phyloP scores from a whole-genome alignment of 2,113 vertebrate species.

The Eudyptes chrysolophus region DNA sequence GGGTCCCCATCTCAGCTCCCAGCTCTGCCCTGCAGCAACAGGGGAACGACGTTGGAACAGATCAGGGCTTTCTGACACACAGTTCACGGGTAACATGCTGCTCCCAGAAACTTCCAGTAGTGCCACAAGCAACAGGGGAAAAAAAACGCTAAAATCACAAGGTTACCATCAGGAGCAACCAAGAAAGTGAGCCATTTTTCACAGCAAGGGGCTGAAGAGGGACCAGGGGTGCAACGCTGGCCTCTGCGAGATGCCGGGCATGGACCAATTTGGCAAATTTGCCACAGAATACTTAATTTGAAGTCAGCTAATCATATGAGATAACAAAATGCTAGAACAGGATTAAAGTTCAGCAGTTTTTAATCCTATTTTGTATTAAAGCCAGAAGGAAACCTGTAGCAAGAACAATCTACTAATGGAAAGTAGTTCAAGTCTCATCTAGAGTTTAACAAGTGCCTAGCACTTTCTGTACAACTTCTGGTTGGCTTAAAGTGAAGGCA shows the following conservation, averaged over 20 bases:
- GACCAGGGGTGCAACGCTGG: fast-evolving
- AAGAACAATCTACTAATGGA: neutral
- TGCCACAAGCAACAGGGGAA: neutral
- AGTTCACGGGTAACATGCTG: fast-evolving
- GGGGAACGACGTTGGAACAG: fast-evolving
- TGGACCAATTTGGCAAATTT: neutral
- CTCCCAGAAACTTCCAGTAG: neutral
- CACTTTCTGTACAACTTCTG: neutral
- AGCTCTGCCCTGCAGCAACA: neutral
- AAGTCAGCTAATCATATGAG: neutral
- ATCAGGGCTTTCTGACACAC: neutral
- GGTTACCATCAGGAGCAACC: neutral
- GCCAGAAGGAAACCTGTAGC: neutral
- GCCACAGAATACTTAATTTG: neutral
- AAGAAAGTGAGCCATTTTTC: neutral
- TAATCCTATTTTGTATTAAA: neutral
- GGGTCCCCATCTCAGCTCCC: neutral
- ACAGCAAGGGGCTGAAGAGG: neutral
- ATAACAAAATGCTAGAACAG: neutral
- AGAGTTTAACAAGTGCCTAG: neutral
- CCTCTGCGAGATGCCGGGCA: fast-evolving
- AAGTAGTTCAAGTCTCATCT: neutral
- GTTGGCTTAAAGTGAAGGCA: neutral
- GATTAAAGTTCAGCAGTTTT: neutral
- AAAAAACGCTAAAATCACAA: neutral